Base-by-base conservation (phyloP, 2,113 vertebrate species). In the Epinephelus fuscoguttatus region DNA sequence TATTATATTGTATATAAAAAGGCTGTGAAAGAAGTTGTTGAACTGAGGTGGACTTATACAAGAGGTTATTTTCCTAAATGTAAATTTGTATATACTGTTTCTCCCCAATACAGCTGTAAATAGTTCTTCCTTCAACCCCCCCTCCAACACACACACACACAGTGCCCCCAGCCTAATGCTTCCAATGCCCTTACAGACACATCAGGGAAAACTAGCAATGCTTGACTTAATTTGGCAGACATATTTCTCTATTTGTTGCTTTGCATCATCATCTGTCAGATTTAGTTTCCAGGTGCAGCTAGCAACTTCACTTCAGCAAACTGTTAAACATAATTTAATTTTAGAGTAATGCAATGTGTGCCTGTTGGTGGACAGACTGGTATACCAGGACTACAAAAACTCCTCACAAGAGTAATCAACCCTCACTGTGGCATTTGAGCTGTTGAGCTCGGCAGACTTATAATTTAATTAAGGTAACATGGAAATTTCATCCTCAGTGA, bases 41-140 rank as follows among this genome's bases (percentile, higher is more conserved):
- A 33, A 68, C 55, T 23, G 49, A 86, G 13, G 76, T 10, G 4
- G 71, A 75, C 77, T 79, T 63, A 87, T 59, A 25, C 18, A 66
- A 84, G 71, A 89, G 49, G 71, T 63, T 93, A 92, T 92, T 93
- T 92, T 93, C 89, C 75, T 92, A 91, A 88, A 72, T 91, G 64
- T 81, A 88, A 73, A 86, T 84, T 69, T 89, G 78, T 88, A 80
- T 69, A 81, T 84, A 81, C 49, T 80, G 52, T 67, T 74, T 84
- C 74, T 82, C 61, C 70, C 27, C 33, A 42, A 21, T 53, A 66
- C 59, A 74, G 37, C 67, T 78, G 70, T 64, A 27, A 45, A 55
- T 25, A 63, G 8, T 47, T 61, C 66, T 73, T 61, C 30, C 12
- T 64, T 52, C 25, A n/a, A 33, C n/a, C 7, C 6, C 6, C 17